Evolutionary conservation across 1,140 invertebrate genomes (phyloP).

Genomic region (Aporrectodea caliginosa): DNA sequence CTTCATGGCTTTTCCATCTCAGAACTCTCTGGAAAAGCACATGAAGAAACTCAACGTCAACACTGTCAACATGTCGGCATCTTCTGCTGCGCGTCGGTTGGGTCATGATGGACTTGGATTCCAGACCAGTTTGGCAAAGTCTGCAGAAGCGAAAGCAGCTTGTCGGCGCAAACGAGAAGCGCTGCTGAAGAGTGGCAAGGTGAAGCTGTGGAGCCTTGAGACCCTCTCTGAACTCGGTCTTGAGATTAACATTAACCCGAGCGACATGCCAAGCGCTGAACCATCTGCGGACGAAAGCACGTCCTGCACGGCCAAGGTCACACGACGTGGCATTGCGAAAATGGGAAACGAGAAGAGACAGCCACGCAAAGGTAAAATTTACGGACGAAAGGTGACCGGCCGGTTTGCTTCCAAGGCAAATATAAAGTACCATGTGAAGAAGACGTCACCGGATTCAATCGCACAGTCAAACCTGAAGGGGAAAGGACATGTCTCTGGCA

Average conservation of each 20-base stretch:
- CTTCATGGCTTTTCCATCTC: background rate
- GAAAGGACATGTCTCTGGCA: too few relatives aligned
- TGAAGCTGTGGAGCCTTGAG: background rate
- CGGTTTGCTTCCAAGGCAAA: background rate
- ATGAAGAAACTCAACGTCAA: background rate
- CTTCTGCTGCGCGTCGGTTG: too few relatives aligned
- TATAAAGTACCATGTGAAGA: background rate
- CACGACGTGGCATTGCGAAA: background rate
- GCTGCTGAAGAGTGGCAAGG: background rate
- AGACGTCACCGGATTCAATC: background rate
- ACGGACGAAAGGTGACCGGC: background rate
- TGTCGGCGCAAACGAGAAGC: background rate
- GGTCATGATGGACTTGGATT: too few relatives aligned
- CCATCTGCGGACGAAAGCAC: background rate
- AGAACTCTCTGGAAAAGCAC: background rate
- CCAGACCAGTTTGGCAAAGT: too few relatives aligned
- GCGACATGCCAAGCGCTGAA: background rate
- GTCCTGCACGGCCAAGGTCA: background rate
- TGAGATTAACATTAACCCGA: background rate
- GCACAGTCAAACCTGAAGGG: background rate
- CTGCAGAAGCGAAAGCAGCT: too few relatives aligned
- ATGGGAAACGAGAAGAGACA: conserved; percentile 2
- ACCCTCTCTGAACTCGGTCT: background rate
- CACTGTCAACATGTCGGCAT: too few relatives aligned
- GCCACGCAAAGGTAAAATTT: background rate